Percentiles rank a stretch among this genome's conserved stretches.
These are phyloP conservation scores for Morelia viridis DNA, from an alignment of 2,797 vertebrate species.

Conservation along the genomic window DNA sequence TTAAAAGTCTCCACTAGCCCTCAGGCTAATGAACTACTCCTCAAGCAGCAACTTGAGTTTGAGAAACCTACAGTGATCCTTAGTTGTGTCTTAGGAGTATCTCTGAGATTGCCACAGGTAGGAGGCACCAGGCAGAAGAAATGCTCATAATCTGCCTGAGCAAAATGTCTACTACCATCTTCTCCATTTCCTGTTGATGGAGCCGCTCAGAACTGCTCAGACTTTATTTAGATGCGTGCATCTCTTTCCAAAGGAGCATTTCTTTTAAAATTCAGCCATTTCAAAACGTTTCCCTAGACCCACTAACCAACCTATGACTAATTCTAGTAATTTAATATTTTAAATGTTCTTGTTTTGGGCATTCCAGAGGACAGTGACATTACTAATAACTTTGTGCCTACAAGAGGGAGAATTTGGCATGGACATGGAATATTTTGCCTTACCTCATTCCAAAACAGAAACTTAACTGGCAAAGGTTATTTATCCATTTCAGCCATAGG, in stretches of 20 bases:
- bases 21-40: too few species aligned
- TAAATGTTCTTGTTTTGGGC: slow-evolving; percentile 32
- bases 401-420: slow-evolving; percentile 28
- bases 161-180: too few species aligned
- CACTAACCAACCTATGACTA: not conserved
- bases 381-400: slow-evolving; percentile 31
- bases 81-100: too few species aligned
- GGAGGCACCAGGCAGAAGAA: too few species aligned
- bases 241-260: not conserved
- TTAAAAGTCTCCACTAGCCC: too few species aligned
- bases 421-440: slow-evolving; percentile 21
- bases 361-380: slow-evolving; percentile 3
- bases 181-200: too few species aligned
- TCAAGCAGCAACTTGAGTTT: too few species aligned
- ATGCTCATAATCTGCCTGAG: too few species aligned
- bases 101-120: too few species aligned
- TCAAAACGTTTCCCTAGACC: not conserved
- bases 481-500: slow-evolving; percentile 46
- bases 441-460: slow-evolving; percentile 52
- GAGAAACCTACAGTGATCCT: too few species aligned
- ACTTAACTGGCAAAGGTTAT: slow-evolving; percentile 49
- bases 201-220: not conserved
- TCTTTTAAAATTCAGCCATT: not conserved
- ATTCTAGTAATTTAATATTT: slow-evolving; percentile 1
- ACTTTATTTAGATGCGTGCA: not conserved